A percentile compares a stretch with the other conserved stretches of the same genome.
phyloP scores from a whole-genome alignment of 2,113 vertebrate species.

The Stegostoma tigrinum region DNA sequence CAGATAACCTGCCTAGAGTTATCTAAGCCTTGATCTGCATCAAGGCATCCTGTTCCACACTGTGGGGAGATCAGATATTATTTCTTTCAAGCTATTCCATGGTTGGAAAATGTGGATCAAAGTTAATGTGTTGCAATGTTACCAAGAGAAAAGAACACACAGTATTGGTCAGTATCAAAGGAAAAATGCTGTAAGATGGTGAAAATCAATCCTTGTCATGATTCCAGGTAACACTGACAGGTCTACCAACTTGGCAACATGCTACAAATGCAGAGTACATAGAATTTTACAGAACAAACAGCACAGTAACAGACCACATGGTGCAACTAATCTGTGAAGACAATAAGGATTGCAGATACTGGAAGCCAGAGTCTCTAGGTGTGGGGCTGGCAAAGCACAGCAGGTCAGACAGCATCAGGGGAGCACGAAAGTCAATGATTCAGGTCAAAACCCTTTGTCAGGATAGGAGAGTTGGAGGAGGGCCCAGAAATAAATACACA shows the following conservation, averaged over 20 bases:
- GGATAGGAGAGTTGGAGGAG: no score
- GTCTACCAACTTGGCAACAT: neutral
- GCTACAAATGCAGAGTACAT: neutral
- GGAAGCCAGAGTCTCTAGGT: no score
- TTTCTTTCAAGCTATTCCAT: neutral
- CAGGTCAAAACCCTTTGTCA: no score
- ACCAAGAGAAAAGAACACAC: neutral
- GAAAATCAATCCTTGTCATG: neutral
- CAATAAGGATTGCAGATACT: no score
- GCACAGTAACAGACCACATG: neutral
- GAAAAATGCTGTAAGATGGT: neutral
- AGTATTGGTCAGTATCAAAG: neutral
- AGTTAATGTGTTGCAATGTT: neutral
- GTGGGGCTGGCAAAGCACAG: no score
- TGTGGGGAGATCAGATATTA: neutral
- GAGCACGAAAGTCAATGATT: no score
- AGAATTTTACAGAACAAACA: neutral
- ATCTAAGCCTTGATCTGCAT: neutral
- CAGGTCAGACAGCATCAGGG: no score
- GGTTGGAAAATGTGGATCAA: neutral
- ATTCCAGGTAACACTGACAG: neutral
- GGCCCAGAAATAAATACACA: no score
- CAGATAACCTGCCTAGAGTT: neutral
- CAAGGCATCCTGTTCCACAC: neutral
- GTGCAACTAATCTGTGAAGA: neutral